phyloP scores from a whole-genome alignment of 2,888 invertebrate species.

The Octodonta nipae region DNA sequence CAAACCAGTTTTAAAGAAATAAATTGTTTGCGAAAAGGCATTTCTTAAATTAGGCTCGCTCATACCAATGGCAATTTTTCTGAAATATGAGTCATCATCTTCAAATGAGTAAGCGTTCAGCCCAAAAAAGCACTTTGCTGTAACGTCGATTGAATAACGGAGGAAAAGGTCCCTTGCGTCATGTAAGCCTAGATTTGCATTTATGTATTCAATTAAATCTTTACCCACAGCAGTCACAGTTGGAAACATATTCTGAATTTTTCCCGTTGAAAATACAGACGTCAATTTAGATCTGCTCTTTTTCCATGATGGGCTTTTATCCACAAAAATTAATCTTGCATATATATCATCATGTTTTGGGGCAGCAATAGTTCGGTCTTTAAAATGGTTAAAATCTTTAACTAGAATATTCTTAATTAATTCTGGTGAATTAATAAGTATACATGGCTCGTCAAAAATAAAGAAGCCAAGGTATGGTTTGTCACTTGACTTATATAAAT shows the following conservation, averaged over 20 bases:
- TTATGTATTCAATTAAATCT: slow-evolving; percentile 19
- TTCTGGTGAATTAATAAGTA: slow-evolving; percentile 36
- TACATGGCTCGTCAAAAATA: slow-evolving; percentile 35
- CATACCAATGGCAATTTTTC: no score
- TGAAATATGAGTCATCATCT: slow-evolving; percentile 28
- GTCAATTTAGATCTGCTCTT: slow-evolving; percentile 38
- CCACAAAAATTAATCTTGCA: slow-evolving; percentile 32
- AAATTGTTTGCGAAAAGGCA: no score
- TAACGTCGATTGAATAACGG: slow-evolving; percentile 33
- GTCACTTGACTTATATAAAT: slow-evolving; percentile 10
- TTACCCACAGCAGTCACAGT: slow-evolving; percentile 32
- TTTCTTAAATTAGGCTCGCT: no score
- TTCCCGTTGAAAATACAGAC: slow-evolving; percentile 42
- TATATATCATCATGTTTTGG: slow-evolving; percentile 31
- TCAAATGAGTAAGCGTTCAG: slow-evolving; percentile 30
- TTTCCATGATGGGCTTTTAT: slow-evolving; percentile 41
- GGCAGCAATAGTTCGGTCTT: slow-evolving; percentile 33
- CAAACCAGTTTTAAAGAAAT: no score
- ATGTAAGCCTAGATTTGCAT: slow-evolving; percentile 3
- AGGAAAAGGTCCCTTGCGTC: slow-evolving; percentile 25
- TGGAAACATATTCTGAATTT: slow-evolving; percentile 40
- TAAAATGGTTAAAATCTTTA: slow-evolving; percentile 38
- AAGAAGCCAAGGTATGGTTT: slow-evolving; percentile 37
- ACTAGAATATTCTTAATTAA: slow-evolving; percentile 36
- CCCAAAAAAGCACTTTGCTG: slow-evolving; percentile 34